Conservation (phyloP, 2,797 vertebrate genomes). For the Florisuga fusca region DNA sequence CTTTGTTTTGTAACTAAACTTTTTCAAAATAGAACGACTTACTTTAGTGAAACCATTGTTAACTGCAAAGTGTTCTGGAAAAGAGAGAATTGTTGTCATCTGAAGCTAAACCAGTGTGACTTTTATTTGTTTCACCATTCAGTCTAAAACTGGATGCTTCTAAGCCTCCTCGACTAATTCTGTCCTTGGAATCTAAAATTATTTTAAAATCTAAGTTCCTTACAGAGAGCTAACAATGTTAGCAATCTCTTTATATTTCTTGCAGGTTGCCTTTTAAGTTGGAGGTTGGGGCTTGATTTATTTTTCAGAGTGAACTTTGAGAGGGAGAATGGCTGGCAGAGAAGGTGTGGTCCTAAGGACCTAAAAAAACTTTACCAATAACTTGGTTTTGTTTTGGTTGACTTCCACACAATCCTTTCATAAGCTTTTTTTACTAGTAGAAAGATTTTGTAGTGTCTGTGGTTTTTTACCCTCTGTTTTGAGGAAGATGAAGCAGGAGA, state of each 20-base stretch:
- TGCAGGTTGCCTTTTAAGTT: not conserved
- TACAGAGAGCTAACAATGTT: not conserved
- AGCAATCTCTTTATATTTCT: not conserved
- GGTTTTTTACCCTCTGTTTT: not conserved
- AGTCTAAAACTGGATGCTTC: not conserved
- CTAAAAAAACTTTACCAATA: not conserved
- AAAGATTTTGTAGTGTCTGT: accelerated
- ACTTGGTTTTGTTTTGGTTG: not conserved
- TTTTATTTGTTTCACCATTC: not conserved
- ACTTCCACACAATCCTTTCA: not conserved
- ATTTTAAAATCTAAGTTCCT: not conserved
- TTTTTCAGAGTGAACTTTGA: not conserved
- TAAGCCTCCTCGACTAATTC: not conserved
- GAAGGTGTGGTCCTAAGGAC: not conserved
- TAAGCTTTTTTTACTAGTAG: not conserved
- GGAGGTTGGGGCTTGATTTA: not conserved
- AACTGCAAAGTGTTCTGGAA: not conserved
- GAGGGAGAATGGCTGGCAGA: not conserved
- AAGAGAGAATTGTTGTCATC: not conserved
- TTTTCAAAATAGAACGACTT: not conserved
- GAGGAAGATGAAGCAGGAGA: not conserved
- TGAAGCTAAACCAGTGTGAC: not conserved
- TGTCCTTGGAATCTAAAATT: not conserved
- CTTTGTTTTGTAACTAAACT: not conserved
- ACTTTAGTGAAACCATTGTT: not conserved